Evolutionary conservation across 2,113 vertebrate species (phyloP), one percentile per base, ranked within the genome.

Genomic region (Tetrao urogallus): DNA sequence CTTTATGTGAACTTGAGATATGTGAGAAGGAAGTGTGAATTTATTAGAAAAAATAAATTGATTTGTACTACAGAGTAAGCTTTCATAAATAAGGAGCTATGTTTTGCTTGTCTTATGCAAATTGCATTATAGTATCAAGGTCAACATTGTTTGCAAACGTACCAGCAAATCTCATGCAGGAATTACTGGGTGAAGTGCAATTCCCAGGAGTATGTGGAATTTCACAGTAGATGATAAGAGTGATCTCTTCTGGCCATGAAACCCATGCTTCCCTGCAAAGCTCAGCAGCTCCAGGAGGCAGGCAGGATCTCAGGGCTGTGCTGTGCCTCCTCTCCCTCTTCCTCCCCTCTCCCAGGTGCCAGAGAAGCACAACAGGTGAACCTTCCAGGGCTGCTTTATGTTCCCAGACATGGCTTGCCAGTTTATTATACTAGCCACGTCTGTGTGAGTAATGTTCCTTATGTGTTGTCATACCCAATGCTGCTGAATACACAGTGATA

Each of bases 311-410:
- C 30, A 57, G 17, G 30, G 30, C 54, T 54, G 27, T 30, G 52
- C 52, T 54, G 52, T 54, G 52, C 52, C 52, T 30, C 52, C 15
- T 54, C 8, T 87, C 52, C 27, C 52, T 52, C 50, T 52, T 69
- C 83, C 64, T n/a, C 85, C 36, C 45, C 94, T 48, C 76, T 88
- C 84, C 96, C 22, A 3, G 74, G 63, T 90, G 74, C 84, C 70
- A 60, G 83, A 88, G 89, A 94, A 96, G 78, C 87, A 93, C 97
- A 92, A 94, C 88, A 86, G 94, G 95, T 40, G 79, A 96, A 92
- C 15, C 40, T 93, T 79, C 82, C 77, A 92, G 80, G 61, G 80
- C 81, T 79, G 73, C 81, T 97, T 97, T 93, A 50, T 92, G 82
- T 96, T 95, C 70, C 82, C 81, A 85, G 85, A 71, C 50, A 84